These are phyloP conservation scores for Eupsittula cactorum DNA, from an alignment of 2,113 vertebrate species.

Conservation along the genomic window DNA sequence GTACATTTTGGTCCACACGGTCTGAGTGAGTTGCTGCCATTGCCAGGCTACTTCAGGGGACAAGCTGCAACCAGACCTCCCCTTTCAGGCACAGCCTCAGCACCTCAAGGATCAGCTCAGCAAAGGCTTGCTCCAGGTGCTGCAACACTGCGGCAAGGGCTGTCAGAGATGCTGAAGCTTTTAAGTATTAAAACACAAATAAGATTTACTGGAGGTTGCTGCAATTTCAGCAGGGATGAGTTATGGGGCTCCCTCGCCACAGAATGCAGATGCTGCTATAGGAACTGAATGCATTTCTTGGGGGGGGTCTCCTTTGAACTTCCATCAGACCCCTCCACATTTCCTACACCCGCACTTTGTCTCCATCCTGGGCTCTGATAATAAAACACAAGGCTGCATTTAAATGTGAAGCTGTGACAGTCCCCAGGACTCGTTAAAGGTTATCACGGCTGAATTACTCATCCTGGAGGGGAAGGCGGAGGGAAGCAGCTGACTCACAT, in stretches of 20 bases:
- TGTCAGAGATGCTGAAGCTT: background rate
- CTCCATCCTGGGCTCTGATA: background rate
- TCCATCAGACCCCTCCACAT: background rate
- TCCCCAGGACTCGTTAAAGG: background rate
- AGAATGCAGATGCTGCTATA: background rate
- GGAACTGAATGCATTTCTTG: background rate
- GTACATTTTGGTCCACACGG: background rate
- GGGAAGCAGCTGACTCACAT: slow-evolving; percentile 6
- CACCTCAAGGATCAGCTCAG: background rate
- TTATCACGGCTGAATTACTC: background rate
- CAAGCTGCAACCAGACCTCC: background rate
- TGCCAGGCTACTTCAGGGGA: background rate
- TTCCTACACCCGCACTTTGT: rapidly evolving
- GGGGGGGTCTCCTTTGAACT: background rate
- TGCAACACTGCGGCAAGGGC: background rate
- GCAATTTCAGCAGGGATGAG: background rate
- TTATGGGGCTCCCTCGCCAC: background rate
- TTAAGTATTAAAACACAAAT: background rate
- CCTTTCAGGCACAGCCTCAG: background rate
- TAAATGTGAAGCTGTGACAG: background rate
- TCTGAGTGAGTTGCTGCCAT: background rate
- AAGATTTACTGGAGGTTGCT: background rate
- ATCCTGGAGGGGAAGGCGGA: background rate
- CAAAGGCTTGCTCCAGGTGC: background rate
- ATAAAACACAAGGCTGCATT: background rate